A percentile compares a stretch with the other conserved stretches of the same genome.
These are phyloP conservation scores for Muntiacus muntjak DNA, from an alignment of 2,113 vertebrate species.

Conservation along the genomic window DNA sequence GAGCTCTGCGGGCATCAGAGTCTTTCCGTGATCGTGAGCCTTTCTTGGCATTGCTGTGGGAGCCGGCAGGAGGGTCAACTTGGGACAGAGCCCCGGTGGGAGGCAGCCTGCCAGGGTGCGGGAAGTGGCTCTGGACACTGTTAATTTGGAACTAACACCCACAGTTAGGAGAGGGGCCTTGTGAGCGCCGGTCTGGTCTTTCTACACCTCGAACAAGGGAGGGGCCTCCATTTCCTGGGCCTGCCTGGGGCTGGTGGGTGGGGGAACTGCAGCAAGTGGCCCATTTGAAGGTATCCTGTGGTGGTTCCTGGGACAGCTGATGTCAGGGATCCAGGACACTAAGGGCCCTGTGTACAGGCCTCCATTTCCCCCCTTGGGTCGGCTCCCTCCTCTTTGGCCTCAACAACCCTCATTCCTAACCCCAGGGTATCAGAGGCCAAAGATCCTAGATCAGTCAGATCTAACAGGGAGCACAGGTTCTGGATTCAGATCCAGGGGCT, in stretches of 20 bases:
- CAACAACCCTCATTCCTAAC: neutral
- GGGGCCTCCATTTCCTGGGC: neutral
- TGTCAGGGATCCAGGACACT: neutral
- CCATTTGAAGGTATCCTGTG: neutral
- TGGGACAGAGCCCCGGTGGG: constrained; percentile 29
- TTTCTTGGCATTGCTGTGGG: constrained; percentile 10
- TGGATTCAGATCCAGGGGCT: neutral
- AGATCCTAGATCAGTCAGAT: no score
- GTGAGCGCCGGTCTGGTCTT: neutral
- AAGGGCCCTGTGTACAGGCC: neutral
- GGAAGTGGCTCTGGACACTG: constrained; percentile 13
- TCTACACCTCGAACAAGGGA: neutral
- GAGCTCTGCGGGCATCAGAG: neutral
- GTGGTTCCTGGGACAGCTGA: neutral
- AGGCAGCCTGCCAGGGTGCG: constrained; percentile 34
- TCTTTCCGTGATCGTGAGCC: constrained; percentile 35
- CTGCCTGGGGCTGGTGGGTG: neutral
- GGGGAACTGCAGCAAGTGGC: neutral
- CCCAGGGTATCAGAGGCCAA: neutral
- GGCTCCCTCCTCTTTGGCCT: neutral
- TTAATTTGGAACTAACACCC: constrained; percentile 51
- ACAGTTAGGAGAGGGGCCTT: constrained; percentile 21
- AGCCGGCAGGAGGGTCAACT: constrained; percentile 16
- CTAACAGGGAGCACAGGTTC: neutral
- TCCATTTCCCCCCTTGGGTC: no score